A percentile compares a stretch with the other conserved stretches of the same genome.
Conservation (phyloP, 2,888 invertebrate species). For the Cremastinae sp. region DNA sequence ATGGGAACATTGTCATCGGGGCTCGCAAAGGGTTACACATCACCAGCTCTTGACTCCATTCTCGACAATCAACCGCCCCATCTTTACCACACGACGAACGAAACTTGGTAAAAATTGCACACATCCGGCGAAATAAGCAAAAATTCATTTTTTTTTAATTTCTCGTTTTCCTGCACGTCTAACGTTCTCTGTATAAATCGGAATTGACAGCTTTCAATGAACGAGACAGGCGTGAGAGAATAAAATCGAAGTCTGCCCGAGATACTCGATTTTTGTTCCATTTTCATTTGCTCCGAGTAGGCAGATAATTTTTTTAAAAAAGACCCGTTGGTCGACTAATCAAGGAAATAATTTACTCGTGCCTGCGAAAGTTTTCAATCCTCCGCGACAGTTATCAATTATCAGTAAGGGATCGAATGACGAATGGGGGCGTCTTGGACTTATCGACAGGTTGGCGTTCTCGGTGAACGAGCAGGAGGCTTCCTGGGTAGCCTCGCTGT, state of each 20-base stretch:
- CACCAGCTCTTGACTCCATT: conserved; percentile 90
- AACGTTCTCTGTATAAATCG: no score
- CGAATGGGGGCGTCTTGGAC: conserved; percentile 13
- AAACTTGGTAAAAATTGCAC: conserved; percentile 74
- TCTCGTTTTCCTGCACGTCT: no score
- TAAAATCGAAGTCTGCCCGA: no score
- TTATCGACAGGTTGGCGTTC: conserved; percentile 80
- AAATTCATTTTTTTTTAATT: no score
- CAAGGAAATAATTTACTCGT: not conserved
- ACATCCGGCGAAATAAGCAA: not conserved
- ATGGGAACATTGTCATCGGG: conserved; percentile 90
- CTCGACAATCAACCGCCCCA: conserved; percentile 83
- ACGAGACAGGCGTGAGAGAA: no score
- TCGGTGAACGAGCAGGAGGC: conserved; percentile 87
- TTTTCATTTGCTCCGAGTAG: no score
- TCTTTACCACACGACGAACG: conserved; percentile 75
- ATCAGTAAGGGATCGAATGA: not conserved
- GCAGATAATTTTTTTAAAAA: no score
- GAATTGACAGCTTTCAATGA: no score
- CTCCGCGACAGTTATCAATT: not conserved
- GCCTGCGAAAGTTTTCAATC: not conserved
- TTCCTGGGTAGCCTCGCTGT: conserved; percentile 91
- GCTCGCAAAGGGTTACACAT: conserved; percentile 91
- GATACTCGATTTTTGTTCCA: no score
- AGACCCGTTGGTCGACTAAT: no score